Evolutionary conservation across 2,888 invertebrate genomes (phyloP).

Genomic region (Ferrisia virgata): DNA sequence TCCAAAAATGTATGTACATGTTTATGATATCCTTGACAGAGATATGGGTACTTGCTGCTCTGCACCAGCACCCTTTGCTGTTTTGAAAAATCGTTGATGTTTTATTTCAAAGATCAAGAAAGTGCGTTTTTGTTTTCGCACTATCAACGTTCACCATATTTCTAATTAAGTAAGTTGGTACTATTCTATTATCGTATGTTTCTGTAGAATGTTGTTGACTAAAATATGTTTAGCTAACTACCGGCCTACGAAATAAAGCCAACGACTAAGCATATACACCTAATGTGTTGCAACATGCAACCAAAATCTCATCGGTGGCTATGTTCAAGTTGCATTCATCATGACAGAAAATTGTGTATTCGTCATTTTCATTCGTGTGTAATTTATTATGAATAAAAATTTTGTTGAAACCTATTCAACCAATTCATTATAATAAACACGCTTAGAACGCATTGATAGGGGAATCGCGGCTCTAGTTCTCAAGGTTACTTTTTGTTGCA

Average conservation of each 20-base stretch:
- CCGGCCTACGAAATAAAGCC: conserved; percentile 6
- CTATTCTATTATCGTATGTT: background rate
- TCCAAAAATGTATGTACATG: background rate
- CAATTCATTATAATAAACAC: background rate
- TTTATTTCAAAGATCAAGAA: background rate
- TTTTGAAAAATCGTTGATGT: conserved; percentile 16
- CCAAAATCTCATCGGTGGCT: background rate
- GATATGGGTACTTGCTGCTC: background rate
- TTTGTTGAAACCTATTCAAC: background rate
- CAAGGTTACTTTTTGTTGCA: background rate
- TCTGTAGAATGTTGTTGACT: background rate
- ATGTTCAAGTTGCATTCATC: background rate
- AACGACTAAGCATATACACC: background rate
- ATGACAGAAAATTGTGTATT: background rate
- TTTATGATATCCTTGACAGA: background rate
- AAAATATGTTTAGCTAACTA: background rate
- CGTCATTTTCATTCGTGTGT: too few relatives aligned
- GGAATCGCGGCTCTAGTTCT: background rate
- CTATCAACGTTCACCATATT: background rate
- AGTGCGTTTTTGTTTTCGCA: background rate
- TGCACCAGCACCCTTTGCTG: conserved; percentile 14
- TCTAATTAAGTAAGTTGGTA: background rate
- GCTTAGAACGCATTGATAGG: background rate
- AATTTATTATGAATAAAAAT: too few relatives aligned
- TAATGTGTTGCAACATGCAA: background rate